These are phyloP conservation scores for Electrophaes corylata DNA, from an alignment of 2,888 invertebrate genomes.

Conservation along the genomic window DNA sequence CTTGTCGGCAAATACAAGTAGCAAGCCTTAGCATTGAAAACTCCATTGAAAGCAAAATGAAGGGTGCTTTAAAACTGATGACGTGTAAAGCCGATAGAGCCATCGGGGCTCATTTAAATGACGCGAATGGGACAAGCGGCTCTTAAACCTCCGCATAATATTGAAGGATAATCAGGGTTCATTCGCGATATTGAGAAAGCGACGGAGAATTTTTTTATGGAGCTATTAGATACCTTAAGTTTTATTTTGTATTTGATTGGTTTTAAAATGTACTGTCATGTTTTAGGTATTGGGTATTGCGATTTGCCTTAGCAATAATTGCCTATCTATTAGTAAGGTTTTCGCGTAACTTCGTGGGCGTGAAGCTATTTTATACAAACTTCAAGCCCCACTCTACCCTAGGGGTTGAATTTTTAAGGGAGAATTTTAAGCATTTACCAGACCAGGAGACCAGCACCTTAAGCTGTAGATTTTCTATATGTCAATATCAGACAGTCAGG, in stretches of 20 bases:
- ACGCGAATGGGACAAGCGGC: slow-evolving; percentile 62
- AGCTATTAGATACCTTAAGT: neutral
- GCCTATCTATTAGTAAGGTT: no score
- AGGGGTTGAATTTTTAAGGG: no score
- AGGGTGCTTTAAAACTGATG: slow-evolving; percentile 76
- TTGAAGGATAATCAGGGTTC: slow-evolving; percentile 39
- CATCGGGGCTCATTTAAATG: slow-evolving; percentile 74
- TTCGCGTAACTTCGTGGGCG: no score
- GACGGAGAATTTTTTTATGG: slow-evolving; percentile 6
- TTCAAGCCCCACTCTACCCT: no score
- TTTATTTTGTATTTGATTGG: neutral
- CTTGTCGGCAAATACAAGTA: slow-evolving; percentile 56
- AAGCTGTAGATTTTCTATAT: no score
- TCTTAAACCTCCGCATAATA: slow-evolving; percentile 55
- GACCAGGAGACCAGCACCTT: no score
- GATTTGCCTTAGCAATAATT: no score
- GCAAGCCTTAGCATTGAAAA: slow-evolving; percentile 51
- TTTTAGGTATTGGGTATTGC: no score
- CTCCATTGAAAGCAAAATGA: slow-evolving; percentile 65
- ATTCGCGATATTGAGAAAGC: slow-evolving; percentile 4
- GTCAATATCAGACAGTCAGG: no score
- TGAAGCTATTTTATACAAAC: no score
- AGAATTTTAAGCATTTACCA: no score
- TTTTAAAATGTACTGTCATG: no score
- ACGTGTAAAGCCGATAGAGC: slow-evolving; percentile 76